A percentile compares a stretch with the other conserved stretches of the same genome.
Evolutionary conservation across 2,113 vertebrate species (phyloP).

Genomic region (Ictalurus punctatus): DNA sequence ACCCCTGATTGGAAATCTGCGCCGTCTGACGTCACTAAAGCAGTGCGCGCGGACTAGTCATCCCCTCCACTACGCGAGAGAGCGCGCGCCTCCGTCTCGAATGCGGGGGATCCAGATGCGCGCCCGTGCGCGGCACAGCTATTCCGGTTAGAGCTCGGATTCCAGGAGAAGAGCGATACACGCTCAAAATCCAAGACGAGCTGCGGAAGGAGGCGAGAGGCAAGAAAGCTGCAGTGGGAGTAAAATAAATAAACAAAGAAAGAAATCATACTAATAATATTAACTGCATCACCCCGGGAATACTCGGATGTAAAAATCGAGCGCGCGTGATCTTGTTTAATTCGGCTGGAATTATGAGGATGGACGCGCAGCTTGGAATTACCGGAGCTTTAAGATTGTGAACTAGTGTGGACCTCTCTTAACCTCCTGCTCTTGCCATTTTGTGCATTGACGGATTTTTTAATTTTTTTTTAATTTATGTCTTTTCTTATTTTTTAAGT

Average conservation of each 20-base stretch:
- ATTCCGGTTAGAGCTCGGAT: slow-evolving; percentile 62
- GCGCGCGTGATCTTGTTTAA: slow-evolving; percentile 5
- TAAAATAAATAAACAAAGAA: background rate
- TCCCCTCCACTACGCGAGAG: slow-evolving; percentile 58
- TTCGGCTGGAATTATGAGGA: slow-evolving; percentile 67
- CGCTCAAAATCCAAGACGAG: slow-evolving; percentile 27
- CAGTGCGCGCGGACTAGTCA: slow-evolving; percentile 71
- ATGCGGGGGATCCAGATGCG: slow-evolving; percentile 77
- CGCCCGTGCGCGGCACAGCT: slow-evolving; percentile 65
- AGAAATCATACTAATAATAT: background rate
- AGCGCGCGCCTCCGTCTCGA: slow-evolving; percentile 72
- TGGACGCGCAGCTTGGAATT: slow-evolving; percentile 77
- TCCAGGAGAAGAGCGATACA: slow-evolving; percentile 55
- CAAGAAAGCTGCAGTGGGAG: slow-evolving; percentile 31
- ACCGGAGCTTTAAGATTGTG: slow-evolving; percentile 57
- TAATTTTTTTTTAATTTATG: background rate
- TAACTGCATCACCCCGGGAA: background rate
- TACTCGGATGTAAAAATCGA: background rate
- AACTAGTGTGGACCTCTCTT: slow-evolving; percentile 65
- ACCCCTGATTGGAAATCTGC: slow-evolving; percentile 51
- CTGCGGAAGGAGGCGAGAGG: slow-evolving; percentile 22
- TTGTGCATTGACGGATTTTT: slow-evolving; percentile 42
- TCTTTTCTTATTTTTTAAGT: background rate
- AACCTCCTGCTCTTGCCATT: slow-evolving; percentile 20
- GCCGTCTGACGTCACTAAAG: slow-evolving; percentile 70